Evolutionary conservation across 2,113 vertebrate species (phyloP), one percentile per base, ranked within the genome.

Genomic region (Benitochromis conjunctus): DNA sequence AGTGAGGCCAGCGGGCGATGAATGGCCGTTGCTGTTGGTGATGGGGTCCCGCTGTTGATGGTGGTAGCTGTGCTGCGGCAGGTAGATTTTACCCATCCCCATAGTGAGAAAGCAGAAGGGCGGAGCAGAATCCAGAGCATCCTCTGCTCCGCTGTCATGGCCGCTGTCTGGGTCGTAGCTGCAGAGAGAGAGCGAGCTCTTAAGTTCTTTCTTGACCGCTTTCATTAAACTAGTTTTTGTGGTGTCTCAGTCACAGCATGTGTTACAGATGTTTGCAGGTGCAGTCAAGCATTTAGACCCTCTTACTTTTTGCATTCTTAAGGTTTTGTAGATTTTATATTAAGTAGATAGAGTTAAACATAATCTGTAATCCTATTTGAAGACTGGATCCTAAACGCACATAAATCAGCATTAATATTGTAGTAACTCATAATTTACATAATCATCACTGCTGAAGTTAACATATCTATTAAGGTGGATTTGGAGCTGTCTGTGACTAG

Each of bases 141-240:
- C 98, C 88, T 99, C 98, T 0, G 98, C 98, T 0, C 98, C 98
- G 0, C 98, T 99, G 96, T 99, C 98, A 0, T 99, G 98, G 6
- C 98, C 98, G 0, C 98, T 99, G 95, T 99, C 98, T 0, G 98
- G 98, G 91, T 99, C 98, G 0, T 99, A 99, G 92, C 98, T 99
- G 92, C 21, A 58, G 62, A 60, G 66, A 18, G 11, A 66, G 19
- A 38, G 60, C 19, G 19, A 64, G 60, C 34, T 38, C 34, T 64
- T 38, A 21, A 38, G 34, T 66, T 38, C 19, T 66, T 66, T 43
- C 16, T 19, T 69, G n/a, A 24, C 64, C 38, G 16, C 64, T 9
- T 2, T 24, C 64, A 46, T 69, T 43, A 69, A 46, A 46, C 21
- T 4, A 69, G 5, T 26, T 71, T 74, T 74, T 4, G 9, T 71